Evolutionary conservation across 2,113 vertebrate species (phyloP).

Genomic region (Diadophis punctatus): DNA sequence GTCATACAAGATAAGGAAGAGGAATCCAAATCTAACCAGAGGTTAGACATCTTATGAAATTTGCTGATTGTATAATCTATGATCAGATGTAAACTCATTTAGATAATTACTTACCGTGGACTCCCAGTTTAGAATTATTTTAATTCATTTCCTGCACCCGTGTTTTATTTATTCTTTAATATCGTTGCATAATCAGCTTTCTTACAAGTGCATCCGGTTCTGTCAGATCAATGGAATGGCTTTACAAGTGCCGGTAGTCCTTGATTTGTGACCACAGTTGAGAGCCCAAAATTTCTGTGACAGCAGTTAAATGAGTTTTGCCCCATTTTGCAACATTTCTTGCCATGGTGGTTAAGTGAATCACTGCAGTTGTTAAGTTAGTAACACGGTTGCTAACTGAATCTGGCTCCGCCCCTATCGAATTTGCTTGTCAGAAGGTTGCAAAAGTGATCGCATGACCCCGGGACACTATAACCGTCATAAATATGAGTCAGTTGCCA

Average conservation of each 20-base stretch:
- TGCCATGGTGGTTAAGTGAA: not conserved
- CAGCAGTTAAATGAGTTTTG: not conserved
- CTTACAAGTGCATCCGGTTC: not conserved
- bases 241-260: not conserved
- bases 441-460: not conserved
- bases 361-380: not conserved
- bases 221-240: not conserved
- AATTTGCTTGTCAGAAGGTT: not conserved
- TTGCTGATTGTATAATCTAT: not conserved
- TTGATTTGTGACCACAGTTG: not conserved
- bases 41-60: slow-evolving; percentile 63
- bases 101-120: not conserved
- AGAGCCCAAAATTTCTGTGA: not conserved
- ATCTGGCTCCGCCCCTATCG: not conserved
- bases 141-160: not conserved
- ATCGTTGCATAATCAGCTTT: not conserved
- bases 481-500: not conserved
- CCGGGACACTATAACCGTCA: not conserved
- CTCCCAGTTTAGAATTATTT: not conserved
- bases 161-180: not conserved
- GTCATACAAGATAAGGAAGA: slow-evolving; percentile 61
- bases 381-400: not conserved
- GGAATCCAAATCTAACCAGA: slow-evolving; percentile 35
- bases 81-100: not conserved
- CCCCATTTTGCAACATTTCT: too few relatives aligned